Base-by-base conservation (phyloP, 2,888 invertebrate species). In the Eupithecia pulchellata region DNA sequence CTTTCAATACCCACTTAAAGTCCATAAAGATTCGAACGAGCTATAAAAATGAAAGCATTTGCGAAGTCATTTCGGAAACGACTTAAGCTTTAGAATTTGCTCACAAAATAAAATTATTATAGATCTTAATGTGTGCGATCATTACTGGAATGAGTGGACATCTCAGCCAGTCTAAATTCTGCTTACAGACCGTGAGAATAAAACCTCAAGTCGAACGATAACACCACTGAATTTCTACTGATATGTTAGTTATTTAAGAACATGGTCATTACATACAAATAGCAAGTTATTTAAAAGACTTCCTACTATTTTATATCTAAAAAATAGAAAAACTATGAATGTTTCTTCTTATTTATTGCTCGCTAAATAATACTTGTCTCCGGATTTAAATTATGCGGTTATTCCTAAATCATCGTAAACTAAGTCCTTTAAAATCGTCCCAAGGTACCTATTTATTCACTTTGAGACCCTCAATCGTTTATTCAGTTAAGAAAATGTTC, bases 381-480 rank as follows among this genome's bases (percentile, higher is more conserved):
- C 2, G 20, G 9, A 47, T 47, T 47, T 27, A 27, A 27, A 55
- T 57, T 27, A 57, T 6, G 14, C 6, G 25, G 57, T 6, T 17
- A 27, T 29, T 27, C 29, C 29, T 57, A 29, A 29, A 57, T 57
- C 29, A 29, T 17, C 8, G 8, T 29, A 57, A 29, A 17, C 57
- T 57, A 57, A 29, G 17, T 29, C 29, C 14, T 57, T 29, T 8
- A 69, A 69, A 72, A 72, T 66, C 69, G 68, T 67, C 63, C 62
- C 39, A 66, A 64, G 69, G 70, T 68, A 62, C 66, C 69, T 72
- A 75, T 76, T 77, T 76, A 77, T 76, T 76, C 77, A 75, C 75
- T 78, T 74, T 75, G 75, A 66, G 66, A 60, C 71, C 75, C 75
- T 73, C 66, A 67, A 82, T 82, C 79, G 79, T 80, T 81, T 75